Evolutionary conservation across 2,888 invertebrate species (phyloP), one percentile per base, ranked within the genome.

Genomic region (Kuschelorhynchus macadamiae): DNA sequence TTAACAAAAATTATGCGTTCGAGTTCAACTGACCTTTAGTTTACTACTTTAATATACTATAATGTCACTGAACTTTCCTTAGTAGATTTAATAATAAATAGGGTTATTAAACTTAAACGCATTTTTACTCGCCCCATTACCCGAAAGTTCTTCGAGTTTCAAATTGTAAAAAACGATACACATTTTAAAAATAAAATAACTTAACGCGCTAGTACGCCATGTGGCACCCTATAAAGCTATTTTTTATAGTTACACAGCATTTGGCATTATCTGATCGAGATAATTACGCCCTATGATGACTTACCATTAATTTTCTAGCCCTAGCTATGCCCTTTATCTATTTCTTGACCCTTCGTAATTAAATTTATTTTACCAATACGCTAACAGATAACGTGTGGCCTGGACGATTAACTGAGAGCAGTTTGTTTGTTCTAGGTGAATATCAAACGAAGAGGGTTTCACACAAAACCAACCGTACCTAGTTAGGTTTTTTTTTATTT

Each of bases 181-280:
- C 46, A 69, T 60, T 55, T 44, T 30, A 14, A 32, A 67, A 63
- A 62, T 50, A 46, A 67, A 67, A 67, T 67, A 63, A 57, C 50
- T 57, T 56, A 32, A 50, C 56, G 46, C 62, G 56, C 60, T 39
- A 20, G 59, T 47, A 11, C 49, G 33, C 41, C 66, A 70, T 61
- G 57, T 64, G 68, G 59, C 33, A 12, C 17, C 25, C 32, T 16
- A 1, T 17, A 25, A 36, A 55, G 49, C 47, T 49, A 69, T 69
- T 69, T 69, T 69, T 69, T 69, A 65, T 61, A 47, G 65, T 56
- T 61, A 74, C 74, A 74, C 71, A 78, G 76, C 80, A 79, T 79
- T 79, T 78, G 79, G 78, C 72, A 70, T 73, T 79, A 80, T 80
- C 80, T 77, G 78, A 79, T 79, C 74, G 41, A 75, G 75, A 77